Evolutionary conservation across 2,888 invertebrate genomes (phyloP), one percentile per base, ranked within the genome.

Genomic region (Clostera curtula): DNA sequence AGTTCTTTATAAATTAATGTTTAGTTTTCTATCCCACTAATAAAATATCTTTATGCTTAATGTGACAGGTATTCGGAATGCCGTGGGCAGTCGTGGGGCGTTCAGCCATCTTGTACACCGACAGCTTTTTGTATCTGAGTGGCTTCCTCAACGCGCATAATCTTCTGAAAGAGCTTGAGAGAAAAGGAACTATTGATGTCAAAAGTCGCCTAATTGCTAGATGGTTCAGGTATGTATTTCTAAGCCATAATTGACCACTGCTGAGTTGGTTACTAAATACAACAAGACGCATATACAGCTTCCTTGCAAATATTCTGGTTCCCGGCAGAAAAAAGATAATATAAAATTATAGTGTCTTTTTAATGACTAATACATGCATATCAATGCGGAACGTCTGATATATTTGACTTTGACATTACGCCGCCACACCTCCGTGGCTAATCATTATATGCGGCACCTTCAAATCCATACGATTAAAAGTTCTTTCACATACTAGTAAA

Each of bases 61-160:
- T 31, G 24, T 63, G 61, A 4, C 52, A 83, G 82, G 74, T 82
- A 3, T 83, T 82, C 25, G 79, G 77, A 0, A 83, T 79, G 77
- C 82, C 85, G 0, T 88, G 88, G 88, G 84, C 88, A 1, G 83
- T 88, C 0, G 56, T 87, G 2, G 88, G 87, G 4, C 75, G 88
- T 16, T 87, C 87, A 2, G 87, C 88, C 0, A 87, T 87, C 8
- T 63, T 88, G 9, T 88, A 88, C 55, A 89, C 89, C 0, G 88
- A 89, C 55, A 83, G 85, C 23, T 89, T 89, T 46, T 63, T 89
- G 8, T 75, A 88, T 32, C 64, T 89, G 8, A 88, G 88, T 39
- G 88, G 88, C 1, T 82, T 88, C 31, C 53, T 89, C 9, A 86
- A 86, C 43, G 85, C 87, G 0, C 71, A 83, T 55, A 77, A 85